Conservation (phyloP, 1,140 invertebrate genomes). For the Diuraphis noxia region DNA sequence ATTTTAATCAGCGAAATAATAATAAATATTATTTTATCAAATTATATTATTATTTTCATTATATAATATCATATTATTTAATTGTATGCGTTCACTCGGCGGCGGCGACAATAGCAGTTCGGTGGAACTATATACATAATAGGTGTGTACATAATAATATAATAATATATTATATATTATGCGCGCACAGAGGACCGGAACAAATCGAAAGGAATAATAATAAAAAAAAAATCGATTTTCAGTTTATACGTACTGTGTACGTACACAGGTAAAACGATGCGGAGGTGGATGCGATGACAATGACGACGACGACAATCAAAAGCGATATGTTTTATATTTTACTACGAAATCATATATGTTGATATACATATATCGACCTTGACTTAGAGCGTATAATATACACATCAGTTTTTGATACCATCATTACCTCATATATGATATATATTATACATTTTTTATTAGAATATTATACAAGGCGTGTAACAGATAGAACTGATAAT, state of each 20-base stretch:
- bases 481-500: too few species aligned
- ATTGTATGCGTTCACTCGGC: neutral
- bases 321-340: neutral
- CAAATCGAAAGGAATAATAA: neutral
- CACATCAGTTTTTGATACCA: neutral
- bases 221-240: neutral
- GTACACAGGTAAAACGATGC: neutral
- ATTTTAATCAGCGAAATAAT: conserved; percentile 14
- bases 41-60: neutral
- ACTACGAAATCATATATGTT: neutral
- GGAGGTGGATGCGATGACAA: neutral
- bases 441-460: neutral
- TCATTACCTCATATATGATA: neutral
- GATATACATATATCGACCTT: neutral
- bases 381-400: neutral
- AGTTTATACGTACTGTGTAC: neutral
- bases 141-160: neutral
- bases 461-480: too few species aligned
- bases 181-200: neutral
- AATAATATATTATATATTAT: neutral
- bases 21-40: neutral
- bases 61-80: neutral
- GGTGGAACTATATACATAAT: neutral
- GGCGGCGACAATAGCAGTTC: neutral
- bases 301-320: neutral